phyloP scores from a whole-genome alignment of 2,888 invertebrate genomes.

The Harmothoe impar region DNA sequence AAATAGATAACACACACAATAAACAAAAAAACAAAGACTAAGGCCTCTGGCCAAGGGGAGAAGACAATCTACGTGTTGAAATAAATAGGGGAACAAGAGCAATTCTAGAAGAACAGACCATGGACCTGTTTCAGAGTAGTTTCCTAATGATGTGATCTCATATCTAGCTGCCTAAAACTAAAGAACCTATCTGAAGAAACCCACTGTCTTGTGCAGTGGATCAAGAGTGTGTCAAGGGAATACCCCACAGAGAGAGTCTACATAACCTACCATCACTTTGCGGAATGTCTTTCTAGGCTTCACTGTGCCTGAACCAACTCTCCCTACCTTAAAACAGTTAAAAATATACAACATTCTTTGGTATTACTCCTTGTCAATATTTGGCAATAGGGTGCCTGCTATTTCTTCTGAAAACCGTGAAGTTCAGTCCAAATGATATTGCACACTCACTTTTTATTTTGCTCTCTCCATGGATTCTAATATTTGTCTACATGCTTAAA shows the following conservation, averaged over 20 bases:
- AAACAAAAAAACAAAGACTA: conserved; percentile 42
- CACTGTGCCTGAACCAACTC: not conserved
- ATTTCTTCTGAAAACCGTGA: not conserved
- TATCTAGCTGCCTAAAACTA: conserved; percentile 28
- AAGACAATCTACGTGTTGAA: not conserved
- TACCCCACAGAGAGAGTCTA: not conserved
- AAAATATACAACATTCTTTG: conserved; percentile 41
- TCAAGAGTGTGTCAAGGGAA: not conserved
- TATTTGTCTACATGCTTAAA: not conserved
- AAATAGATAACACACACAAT: conserved; percentile 41
- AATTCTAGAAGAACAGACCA: not conserved
- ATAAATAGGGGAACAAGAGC: not conserved
- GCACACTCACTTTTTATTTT: not conserved
- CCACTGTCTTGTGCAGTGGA: not conserved
- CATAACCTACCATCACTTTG: not conserved
- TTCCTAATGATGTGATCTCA: not conserved
- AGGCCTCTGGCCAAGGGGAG: conserved; percentile 2
- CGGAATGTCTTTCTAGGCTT: not conserved
- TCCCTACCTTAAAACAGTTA: not conserved
- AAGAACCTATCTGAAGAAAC: not conserved
- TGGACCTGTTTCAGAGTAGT: not conserved
- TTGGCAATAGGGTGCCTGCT: not conserved
- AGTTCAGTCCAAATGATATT: not conserved
- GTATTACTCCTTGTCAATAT: not conserved
- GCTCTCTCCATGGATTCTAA: not conserved